Base-by-base conservation (phyloP, 2,888 invertebrate species). In the Temnothorax unifasciatus region DNA sequence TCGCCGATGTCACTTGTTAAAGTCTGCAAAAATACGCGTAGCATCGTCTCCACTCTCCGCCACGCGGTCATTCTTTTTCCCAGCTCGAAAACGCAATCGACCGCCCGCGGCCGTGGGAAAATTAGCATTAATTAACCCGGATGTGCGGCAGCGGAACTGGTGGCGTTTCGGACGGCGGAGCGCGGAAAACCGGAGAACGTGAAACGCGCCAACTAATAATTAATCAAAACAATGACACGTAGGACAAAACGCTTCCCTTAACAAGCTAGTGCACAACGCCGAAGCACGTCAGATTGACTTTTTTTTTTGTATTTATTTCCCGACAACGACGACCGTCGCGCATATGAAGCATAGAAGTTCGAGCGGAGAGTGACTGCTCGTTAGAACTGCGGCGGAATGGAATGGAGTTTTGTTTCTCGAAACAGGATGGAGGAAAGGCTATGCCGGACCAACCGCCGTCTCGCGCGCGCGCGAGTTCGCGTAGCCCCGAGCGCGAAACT, bases 151-250 rank as follows among this genome's bases (percentile, higher is more conserved):
- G 38, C 25, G 69, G 57, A 75, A 54, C 63, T 25, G 71, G 50
- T 18, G 34, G 52, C 79, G 41, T 79, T 84, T 83, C 76, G 74
- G 66, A 73, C 71, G 77, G 52, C 57, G 76, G 52, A 81, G 83
- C 85, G 52, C 63, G 85, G 69, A 79, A 79, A 75, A 69, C 41
- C 34, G 74, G 52, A 50, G 47, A 18, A 66, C 83, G 64, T 64
- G 76, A 81, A 82, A 82, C 57, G 54, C 29, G 82, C 57, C 68
- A 69, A 50, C 84, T 88, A 85, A 90, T 90, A 90, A 90, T 90
- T 90, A 90, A 90, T 90, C 85, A 85, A 86, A 90, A 90, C 88
- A 88, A 90, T 83, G 89, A 86, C 57, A 84, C 83, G 66, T 47
- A 69, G 25, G 66, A 57, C 79, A 74, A 82, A 75, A 83, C 63